phyloP scores from a whole-genome alignment of 2,113 vertebrate genomes.

The Pelodiscus sinensis region DNA sequence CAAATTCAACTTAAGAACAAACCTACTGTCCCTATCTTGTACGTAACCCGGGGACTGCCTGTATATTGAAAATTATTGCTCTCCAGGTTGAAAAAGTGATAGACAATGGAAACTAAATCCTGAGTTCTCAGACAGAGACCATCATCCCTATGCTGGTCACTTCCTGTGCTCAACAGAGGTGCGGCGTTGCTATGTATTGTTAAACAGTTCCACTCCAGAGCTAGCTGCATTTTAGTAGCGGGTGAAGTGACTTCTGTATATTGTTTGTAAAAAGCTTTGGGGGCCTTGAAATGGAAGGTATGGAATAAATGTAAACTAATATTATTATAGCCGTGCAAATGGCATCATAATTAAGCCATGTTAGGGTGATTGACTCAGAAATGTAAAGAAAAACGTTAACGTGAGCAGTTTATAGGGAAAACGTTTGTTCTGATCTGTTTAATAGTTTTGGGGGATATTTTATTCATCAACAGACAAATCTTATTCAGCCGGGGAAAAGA shows the following conservation, averaged over 20 bases:
- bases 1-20: too few species aligned
- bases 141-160: not conserved
- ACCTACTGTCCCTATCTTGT: too few species aligned
- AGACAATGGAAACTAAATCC: not conserved
- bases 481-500: conserved; percentile 85
- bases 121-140: not conserved
- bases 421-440: not conserved
- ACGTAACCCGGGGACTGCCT: too few species aligned
- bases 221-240: not conserved
- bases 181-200: not conserved
- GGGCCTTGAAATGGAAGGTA: fast-evolving
- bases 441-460: not conserved
- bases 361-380: not conserved
- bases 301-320: not conserved
- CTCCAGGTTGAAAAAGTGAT: not conserved
- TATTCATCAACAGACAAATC: conserved; percentile 83
- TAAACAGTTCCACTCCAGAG: not conserved
- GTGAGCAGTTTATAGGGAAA: fast-evolving
- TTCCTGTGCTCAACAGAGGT: not conserved
- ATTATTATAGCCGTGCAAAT: not conserved
- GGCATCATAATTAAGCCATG: not conserved
- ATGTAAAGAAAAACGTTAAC: not conserved
- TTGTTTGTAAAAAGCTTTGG: not conserved
- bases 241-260: fast-evolving
- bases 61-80: not conserved